Base-by-base conservation (phyloP, 2,113 vertebrate genomes). In the Marcusenius ussheri region DNA sequence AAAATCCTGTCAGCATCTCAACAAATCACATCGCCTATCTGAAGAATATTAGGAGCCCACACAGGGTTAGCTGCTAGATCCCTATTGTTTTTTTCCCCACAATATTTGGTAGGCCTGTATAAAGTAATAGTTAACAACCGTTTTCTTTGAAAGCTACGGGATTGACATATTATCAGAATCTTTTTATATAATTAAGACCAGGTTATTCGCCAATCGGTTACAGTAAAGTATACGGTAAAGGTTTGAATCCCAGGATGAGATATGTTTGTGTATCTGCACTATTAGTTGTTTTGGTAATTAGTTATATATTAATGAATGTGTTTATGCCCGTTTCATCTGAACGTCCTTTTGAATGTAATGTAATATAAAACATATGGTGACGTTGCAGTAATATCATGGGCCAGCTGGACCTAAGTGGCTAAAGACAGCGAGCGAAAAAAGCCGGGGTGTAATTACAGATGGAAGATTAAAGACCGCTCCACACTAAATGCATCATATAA, bases 381-480 rank as follows among this genome's bases (percentile, higher is more conserved):
- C 83, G 39, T 46, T 84, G 45, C 83, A 47, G 83, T 4, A n/a
- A 84, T 84, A 17, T 84, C 45, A n/a, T 4, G 19, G 21, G 35
- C 21, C 21, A 84, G 83, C 19, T 84, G 45, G 83, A 46, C 83
- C 19, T 0, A 47, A 51, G 85, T 51, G 85, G 49, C 50, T 87
- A 53, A 87, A 87, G 85, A 56, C 49, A 87, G n/a, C 2, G 11
- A 35, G 47, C 50, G 6, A 51, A 85, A 85, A 87, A 53, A 31
- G 19, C 47, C 3, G 17, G 50, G 50, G n/a, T 35, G 27, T 87
- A 87, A 87, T 53, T 87, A 87, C 49, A 56, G 50, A 35, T 31
- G 6, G 85, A 8, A 87, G 85, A 87, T 87, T 87, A 87, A 87
- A 87, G 85, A 39, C 85, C 50, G 31, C 5, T 35, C n/a, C 10